These are phyloP conservation scores for Flabesymbios commensalis DNA, from an alignment of 2,888 invertebrate species.

Conservation along the genomic window DNA sequence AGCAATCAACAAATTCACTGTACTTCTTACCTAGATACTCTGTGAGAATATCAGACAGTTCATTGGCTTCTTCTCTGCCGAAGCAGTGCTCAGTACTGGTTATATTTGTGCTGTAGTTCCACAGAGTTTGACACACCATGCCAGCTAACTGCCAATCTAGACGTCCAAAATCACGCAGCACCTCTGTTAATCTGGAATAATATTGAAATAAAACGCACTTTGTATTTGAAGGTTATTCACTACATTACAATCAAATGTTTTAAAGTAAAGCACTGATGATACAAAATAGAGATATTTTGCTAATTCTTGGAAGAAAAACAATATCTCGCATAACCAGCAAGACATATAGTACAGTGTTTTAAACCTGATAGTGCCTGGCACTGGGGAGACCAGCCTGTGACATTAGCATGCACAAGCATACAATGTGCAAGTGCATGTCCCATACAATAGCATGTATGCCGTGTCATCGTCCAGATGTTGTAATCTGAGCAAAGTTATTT, in stretches of 20 bases:
- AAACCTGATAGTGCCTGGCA: no score
- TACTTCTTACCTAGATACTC: slow-evolving; percentile 28
- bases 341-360: no score
- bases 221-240: no score
- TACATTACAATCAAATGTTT: background rate
- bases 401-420: no score
- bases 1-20: no score
- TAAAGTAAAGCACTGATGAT: background rate
- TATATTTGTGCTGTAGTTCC: slow-evolving; percentile 69
- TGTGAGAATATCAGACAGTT: slow-evolving; percentile 43
- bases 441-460: no score
- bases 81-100: slow-evolving; percentile 53
- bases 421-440: no score
- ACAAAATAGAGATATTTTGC: background rate
- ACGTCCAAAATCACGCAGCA: slow-evolving; percentile 68
- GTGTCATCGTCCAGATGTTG: no score
- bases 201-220: no score
- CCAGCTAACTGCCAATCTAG: slow-evolving; percentile 74
- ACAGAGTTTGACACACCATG: slow-evolving; percentile 76
- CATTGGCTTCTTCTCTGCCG: slow-evolving; percentile 51
- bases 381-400: no score
- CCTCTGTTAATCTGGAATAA: slow-evolving; percentile 63
- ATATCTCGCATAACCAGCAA: background rate
- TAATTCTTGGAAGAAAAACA: background rate
- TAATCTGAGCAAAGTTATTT: no score